phyloP scores from a whole-genome alignment of 2,888 invertebrate genomes.

The Stenodera caucasica region DNA sequence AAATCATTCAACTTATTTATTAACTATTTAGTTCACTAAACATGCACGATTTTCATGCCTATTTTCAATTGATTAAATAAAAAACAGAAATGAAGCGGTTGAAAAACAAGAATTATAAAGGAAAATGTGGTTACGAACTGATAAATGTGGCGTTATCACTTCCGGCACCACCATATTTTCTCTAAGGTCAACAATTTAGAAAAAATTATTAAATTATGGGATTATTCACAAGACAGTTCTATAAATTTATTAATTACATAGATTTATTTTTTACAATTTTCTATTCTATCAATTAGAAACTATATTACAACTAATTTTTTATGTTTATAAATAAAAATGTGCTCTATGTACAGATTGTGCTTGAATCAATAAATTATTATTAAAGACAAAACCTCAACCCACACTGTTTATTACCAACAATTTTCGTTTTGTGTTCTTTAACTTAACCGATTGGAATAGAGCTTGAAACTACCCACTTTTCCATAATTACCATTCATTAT shows the following conservation, averaged over 20 bases:
- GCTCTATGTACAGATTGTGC: neutral
- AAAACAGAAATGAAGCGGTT: neutral
- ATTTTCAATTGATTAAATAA: neutral
- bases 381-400: constrained; percentile 29
- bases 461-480: neutral
- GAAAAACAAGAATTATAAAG: neutral
- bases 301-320: no score
- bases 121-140: neutral
- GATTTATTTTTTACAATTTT: no score
- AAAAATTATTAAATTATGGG: no score
- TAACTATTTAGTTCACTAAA: neutral
- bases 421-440: neutral
- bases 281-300: no score
- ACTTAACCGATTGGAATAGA: neutral
- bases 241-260: no score
- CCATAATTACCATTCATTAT: neutral
- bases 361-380: neutral
- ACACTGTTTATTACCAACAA: constrained; percentile 38
- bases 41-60: neutral
- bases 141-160: neutral
- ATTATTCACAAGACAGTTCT: no score
- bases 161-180: neutral
- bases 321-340: no score
- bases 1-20: no score
- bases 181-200: no score